phyloP scores from a whole-genome alignment of 2,113 vertebrate species.

The Ailuropoda melanoleuca region DNA sequence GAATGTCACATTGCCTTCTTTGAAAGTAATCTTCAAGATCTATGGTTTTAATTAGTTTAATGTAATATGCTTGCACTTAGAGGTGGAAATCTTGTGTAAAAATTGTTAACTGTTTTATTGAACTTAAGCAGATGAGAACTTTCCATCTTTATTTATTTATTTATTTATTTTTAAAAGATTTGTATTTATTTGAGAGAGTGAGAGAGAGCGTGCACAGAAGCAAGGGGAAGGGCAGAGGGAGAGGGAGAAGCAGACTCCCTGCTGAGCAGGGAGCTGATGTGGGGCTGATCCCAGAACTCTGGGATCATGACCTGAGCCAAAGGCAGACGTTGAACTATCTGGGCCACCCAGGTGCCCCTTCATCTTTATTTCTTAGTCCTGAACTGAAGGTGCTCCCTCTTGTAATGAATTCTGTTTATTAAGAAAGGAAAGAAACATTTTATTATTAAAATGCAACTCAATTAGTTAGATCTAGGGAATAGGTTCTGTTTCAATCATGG shows the following conservation, averaged over 20 bases:
- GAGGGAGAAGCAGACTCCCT: background rate
- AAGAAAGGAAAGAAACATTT: background rate
- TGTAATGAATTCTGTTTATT: background rate
- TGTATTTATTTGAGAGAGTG: background rate
- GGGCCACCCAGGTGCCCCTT: too few species aligned
- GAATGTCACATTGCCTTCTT: background rate
- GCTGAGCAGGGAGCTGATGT: too few species aligned
- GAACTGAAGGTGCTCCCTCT: conserved; percentile 17
- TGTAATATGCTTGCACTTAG: background rate
- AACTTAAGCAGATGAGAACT: conserved; percentile 1
- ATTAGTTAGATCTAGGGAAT: background rate
- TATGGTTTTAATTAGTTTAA: background rate
- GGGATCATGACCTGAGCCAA: too few species aligned
- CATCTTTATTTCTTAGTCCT: conserved; percentile 13
- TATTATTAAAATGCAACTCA: background rate
- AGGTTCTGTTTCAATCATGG: background rate
- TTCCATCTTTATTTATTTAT: background rate
- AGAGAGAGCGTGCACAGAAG: background rate
- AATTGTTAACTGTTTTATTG: conserved; percentile 20
- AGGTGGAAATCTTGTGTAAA: background rate
- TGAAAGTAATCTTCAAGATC: conserved; percentile 17
- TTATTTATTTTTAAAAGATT: too few species aligned
- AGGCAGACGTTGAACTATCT: too few species aligned
- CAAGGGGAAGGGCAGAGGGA: background rate
- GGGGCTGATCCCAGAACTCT: too few species aligned